phyloP scores from a whole-genome alignment of 2,888 invertebrate genomes.

The Erebia epiphron region DNA sequence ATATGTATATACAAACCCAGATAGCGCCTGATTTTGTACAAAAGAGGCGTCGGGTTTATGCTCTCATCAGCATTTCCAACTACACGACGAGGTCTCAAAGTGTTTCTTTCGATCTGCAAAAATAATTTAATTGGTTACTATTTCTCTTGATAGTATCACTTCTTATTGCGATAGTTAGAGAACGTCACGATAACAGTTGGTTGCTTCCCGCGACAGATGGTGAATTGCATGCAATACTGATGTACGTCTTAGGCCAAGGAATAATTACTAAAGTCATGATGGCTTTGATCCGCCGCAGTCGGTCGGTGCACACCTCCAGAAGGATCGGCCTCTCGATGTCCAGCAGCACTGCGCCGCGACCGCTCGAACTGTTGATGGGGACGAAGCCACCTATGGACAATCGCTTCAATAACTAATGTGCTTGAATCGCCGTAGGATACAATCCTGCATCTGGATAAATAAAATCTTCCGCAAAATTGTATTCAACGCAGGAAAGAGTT shows the following conservation, averaged over 20 bases:
- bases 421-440: too few relatives aligned
- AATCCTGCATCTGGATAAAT: too few relatives aligned
- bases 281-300: constrained; percentile 50
- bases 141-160: not conserved
- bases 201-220: too few relatives aligned
- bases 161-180: too few relatives aligned
- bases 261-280: constrained; percentile 50
- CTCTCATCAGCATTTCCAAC: not conserved
- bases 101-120: constrained; percentile 34
- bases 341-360: constrained; percentile 50
- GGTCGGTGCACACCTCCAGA: constrained; percentile 56
- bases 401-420: too few relatives aligned
- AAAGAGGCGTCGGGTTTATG: constrained; percentile 5
- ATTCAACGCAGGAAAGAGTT: too few relatives aligned
- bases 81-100: not conserved
- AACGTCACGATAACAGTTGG: too few relatives aligned
- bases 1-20: constrained; percentile 28
- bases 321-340: constrained; percentile 66
- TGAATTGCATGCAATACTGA: too few relatives aligned
- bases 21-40: constrained; percentile 28
- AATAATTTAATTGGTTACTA: not conserved
- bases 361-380: constrained; percentile 17
- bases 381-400: constrained; percentile 30
- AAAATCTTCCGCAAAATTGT: too few relatives aligned
- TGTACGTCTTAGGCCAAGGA: too few relatives aligned